Conservation (phyloP, 2,888 invertebrate genomes). For the Aphodius sticticus region DNA sequence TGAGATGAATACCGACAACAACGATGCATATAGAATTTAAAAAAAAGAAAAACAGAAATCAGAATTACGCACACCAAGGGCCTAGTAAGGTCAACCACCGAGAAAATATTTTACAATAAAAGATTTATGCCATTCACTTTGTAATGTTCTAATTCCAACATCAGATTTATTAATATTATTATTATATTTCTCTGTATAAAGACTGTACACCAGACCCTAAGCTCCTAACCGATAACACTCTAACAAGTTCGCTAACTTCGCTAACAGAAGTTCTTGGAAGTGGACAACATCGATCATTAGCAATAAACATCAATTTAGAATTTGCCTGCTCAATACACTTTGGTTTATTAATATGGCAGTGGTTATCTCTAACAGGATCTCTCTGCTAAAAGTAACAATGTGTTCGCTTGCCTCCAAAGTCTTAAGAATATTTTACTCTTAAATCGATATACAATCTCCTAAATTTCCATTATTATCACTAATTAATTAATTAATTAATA, state of each 20-base stretch:
- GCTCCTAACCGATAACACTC: background rate
- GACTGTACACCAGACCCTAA: background rate
- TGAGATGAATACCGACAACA: background rate
- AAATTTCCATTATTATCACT: constrained; percentile 19
- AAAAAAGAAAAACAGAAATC: too few species aligned
- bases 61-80: background rate
- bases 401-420: constrained; percentile 23
- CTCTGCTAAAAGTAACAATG: constrained; percentile 35
- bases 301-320: constrained; percentile 50
- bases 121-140: background rate
- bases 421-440: background rate
- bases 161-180: too few species aligned
- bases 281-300: constrained; percentile 25
- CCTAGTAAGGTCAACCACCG: background rate
- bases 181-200: background rate
- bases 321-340: constrained; percentile 36
- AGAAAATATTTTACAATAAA: background rate
- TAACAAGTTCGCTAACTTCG: background rate
- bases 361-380: constrained; percentile 50
- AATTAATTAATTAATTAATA: constrained; percentile 26
- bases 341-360: constrained; percentile 52
- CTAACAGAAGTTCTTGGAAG: constrained; percentile 6
- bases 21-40: too few species aligned
- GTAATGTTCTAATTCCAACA: too few species aligned
- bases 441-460: constrained; percentile 17